Base-by-base conservation (phyloP, 2,113 vertebrate genomes). In the Psilopsiagon aymara region DNA sequence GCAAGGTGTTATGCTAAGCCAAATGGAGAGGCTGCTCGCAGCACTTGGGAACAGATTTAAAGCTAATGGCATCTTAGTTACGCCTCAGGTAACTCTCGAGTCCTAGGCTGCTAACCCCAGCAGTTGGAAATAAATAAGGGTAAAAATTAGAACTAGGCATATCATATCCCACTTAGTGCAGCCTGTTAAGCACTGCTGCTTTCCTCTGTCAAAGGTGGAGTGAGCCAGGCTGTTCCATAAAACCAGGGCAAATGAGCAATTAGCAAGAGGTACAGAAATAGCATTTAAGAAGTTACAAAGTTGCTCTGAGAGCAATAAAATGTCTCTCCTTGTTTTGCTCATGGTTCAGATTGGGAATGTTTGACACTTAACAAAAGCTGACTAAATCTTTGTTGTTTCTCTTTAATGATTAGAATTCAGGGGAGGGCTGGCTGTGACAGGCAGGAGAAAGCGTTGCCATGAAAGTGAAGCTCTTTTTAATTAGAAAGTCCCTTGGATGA, bases 301-400 rank as follows among this genome's bases (percentile, higher is more conserved):
- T 77, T 96, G 92, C 90, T 80, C 82, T 69, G 95, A 96, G 91
- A 85, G 77, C 91, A 88, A 62, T 89, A 77, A 92, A 96, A 91
- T 23, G 43, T 88, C n/a, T 49, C 70, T 88, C 55, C 60, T 85
- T 94, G 57, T 88, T 95, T 92, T 74, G 75, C 57, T 29, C 24
- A 4, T 68, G 53, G 83, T 82, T 95, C 82, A 70, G 77, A 94
- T 64, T 35, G 82, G 66, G 62, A 88, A 68, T 46, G 71, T 95
- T 88, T 88, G 85, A 94, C 92, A 63, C 67, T 60, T 88, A 88
- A 70, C 76, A 88, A 89, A 86, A 94, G 77, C 87, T 91, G 86
- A 78, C 60, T 94, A 94, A 95, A 91, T 92, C 85, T 87, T 94
- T 87, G 76, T 44, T 41, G 35, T 71, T 94, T 80, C 28, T 28